Conservation (phyloP, 2,797 vertebrate species). For the Myotis planiceps region DNA sequence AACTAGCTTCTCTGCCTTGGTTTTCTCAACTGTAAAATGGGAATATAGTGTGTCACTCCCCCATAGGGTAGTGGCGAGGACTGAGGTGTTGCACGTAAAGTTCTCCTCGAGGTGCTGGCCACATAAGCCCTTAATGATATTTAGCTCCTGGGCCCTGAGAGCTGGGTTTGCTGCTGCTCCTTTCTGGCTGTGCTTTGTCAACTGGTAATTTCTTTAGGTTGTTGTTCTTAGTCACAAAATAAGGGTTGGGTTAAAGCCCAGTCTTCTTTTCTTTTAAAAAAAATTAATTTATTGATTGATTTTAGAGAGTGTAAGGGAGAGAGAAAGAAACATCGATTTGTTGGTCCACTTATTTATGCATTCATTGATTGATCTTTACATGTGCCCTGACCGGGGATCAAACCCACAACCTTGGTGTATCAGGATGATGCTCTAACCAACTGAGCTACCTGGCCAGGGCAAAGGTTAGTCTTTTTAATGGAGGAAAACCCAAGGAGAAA, state of each 20-base stretch:
- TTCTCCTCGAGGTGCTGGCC: rapidly evolving
- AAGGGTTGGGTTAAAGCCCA: background rate
- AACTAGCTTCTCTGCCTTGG: background rate
- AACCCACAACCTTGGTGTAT: background rate
- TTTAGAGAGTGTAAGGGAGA: background rate
- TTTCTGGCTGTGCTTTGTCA: background rate
- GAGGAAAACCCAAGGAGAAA: background rate
- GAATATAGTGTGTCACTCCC: background rate
- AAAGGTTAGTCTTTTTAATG: constrained; percentile 14
- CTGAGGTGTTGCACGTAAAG: rapidly evolving
- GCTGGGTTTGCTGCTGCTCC: background rate
- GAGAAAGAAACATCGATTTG: background rate
- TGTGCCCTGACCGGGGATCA: background rate
- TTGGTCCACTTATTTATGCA: background rate
- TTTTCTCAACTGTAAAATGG: background rate
- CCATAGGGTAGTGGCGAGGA: background rate
- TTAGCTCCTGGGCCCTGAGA: background rate
- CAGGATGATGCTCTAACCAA: background rate
- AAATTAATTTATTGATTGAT: background rate
- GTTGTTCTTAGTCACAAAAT: background rate
- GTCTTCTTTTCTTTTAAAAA: background rate
- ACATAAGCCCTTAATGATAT: background rate
- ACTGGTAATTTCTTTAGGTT: background rate
- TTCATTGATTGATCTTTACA: no score
- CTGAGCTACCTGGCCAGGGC: background rate